Conservation (phyloP, 23 tunicate species). For the Phallusia fumigata region DNA sequence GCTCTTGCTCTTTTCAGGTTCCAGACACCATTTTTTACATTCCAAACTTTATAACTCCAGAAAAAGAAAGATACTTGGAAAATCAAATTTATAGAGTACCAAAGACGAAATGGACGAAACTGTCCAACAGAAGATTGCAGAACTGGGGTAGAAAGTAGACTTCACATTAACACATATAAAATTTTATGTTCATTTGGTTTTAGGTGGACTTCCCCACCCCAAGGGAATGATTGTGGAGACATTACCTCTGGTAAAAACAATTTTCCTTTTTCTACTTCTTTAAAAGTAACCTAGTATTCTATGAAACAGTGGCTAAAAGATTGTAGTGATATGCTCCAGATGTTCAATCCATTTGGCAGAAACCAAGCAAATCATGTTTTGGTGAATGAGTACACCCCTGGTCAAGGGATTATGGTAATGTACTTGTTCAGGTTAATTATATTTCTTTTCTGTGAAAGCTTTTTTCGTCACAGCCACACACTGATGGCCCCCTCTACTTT, state of each 20-base stretch:
- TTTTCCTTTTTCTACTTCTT: no score
- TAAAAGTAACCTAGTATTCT: no score
- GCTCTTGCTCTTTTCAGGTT: slow-evolving; percentile 14
- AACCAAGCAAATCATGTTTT: slow-evolving; percentile 78
- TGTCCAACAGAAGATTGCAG: slow-evolving; percentile 74
- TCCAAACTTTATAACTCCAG: slow-evolving; percentile 66
- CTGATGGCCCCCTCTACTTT: slow-evolving; percentile 85
- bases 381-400: slow-evolving; percentile 90
- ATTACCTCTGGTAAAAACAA: slow-evolving; percentile 48
- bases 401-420: slow-evolving; percentile 94
- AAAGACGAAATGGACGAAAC: slow-evolving; percentile 68
- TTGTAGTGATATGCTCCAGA: slow-evolving; percentile 33
- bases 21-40: slow-evolving; percentile 60
- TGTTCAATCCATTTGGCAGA: slow-evolving; percentile 14
- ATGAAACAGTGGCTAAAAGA: slow-evolving; percentile 60
- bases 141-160: slow-evolving; percentile 68
- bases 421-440: background rate
- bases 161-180: background rate
- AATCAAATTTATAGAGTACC: slow-evolving; percentile 50
- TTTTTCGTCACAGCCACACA: slow-evolving; percentile 64
- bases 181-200: background rate
- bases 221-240: slow-evolving; percentile 81
- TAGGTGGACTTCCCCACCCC: slow-evolving; percentile 86
- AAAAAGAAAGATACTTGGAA: slow-evolving; percentile 46
- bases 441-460: no score